Percentiles rank a stretch among this genome's conserved stretches.
Conservation (phyloP, 2,113 vertebrate genomes). For the Vidua macroura region DNA sequence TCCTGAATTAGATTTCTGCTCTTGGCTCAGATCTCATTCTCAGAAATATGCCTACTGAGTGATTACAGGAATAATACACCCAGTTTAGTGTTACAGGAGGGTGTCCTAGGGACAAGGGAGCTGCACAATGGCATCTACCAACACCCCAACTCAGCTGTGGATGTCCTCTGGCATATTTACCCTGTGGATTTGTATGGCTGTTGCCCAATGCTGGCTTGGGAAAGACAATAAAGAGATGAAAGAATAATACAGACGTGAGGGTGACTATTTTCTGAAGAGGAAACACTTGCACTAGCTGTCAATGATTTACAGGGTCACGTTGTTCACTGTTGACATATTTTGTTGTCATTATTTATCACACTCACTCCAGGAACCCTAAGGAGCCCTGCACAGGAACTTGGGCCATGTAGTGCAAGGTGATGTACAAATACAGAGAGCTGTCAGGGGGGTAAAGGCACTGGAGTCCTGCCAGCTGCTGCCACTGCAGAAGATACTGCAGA, state of each 20-base stretch:
- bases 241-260: constrained; percentile 30
- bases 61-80: constrained; percentile 23
- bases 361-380: neutral
- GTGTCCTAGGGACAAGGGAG: neutral
- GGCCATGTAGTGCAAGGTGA: neutral
- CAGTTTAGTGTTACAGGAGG: neutral
- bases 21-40: constrained; percentile 43
- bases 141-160: neutral
- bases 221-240: constrained; percentile 17
- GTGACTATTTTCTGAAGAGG: constrained; percentile 37
- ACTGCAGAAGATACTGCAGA: constrained; percentile 49
- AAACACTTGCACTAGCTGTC: constrained; percentile 33
- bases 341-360: constrained; percentile 39
- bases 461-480: constrained; percentile 51
- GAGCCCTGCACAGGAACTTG: neutral
- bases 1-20: constrained; percentile 59
- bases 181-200: neutral
- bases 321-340: constrained; percentile 51
- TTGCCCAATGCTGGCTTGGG: neutral
- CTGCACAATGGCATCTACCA: neutral
- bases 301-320: constrained; percentile 55
- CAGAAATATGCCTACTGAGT: constrained; percentile 46
- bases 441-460: neutral
- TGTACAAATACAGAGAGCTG: constrained; percentile 1
- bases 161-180: neutral